A percentile compares a stretch with the other conserved stretches of the same genome.
These are phyloP conservation scores for Xerus inauris DNA, from an alignment of 2,113 vertebrate genomes.

Conservation along the genomic window DNA sequence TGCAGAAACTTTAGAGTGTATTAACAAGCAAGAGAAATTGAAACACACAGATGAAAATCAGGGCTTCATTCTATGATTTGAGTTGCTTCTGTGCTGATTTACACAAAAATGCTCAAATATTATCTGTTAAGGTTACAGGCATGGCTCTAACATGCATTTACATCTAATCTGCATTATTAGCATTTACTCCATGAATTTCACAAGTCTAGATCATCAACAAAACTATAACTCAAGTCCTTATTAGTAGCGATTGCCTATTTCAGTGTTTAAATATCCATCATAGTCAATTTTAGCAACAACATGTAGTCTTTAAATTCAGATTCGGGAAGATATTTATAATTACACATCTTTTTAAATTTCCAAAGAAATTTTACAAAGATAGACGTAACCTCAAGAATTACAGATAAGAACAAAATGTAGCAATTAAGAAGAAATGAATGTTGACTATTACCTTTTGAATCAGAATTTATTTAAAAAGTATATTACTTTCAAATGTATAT, in stretches of 20 bases:
- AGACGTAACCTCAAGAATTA: background rate
- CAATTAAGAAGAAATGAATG: background rate
- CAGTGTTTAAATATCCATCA: background rate
- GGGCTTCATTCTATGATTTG: background rate
- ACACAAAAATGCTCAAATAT: background rate
- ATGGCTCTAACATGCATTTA: background rate
- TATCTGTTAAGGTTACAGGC: background rate
- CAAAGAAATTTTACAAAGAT: background rate
- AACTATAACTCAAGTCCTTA: background rate
- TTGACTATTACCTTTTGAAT: background rate
- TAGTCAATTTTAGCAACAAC: background rate
- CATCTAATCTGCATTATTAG: background rate
- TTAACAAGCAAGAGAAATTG: background rate
- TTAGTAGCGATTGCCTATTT: background rate
- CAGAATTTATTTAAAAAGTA: background rate
- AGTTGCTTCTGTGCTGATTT: background rate
- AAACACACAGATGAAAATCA: background rate
- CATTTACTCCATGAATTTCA: background rate
- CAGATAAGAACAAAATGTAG: background rate
- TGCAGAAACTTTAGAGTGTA: background rate
- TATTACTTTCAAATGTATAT: background rate
- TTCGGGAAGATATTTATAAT: background rate
- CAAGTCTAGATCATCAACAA: background rate
- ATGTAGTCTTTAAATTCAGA: background rate
- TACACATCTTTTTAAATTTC: background rate